Percentiles rank a stretch among this genome's conserved stretches.
These are phyloP conservation scores for Gnatocerus cornutus DNA, from an alignment of 2,888 invertebrate species.

Conservation along the genomic window DNA sequence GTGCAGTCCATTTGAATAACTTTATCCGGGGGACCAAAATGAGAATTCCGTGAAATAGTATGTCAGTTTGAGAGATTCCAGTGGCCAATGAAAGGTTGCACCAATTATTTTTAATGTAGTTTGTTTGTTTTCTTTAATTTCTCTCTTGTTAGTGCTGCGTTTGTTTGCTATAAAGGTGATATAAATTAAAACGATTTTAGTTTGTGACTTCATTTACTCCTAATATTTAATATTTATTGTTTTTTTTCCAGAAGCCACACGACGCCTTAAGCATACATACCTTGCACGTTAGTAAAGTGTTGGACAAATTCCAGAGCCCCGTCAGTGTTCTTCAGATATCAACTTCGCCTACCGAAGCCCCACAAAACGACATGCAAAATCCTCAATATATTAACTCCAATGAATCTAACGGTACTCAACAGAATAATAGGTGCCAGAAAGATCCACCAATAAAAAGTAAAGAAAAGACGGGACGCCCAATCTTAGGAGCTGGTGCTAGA, in stretches of 20 bases:
- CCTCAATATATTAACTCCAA: conserved; percentile 11
- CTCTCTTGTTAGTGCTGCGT: no score
- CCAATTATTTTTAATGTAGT: no score
- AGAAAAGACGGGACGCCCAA: conserved; percentile 64
- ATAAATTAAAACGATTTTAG: no score
- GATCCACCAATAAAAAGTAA: conserved; percentile 35
- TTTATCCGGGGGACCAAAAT: no score
- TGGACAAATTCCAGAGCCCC: conserved; percentile 65
- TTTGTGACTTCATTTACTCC: no score
- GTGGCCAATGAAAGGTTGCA: no score
- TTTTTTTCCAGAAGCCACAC: conserved; percentile 61
- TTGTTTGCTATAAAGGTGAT: no score
- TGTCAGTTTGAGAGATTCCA: no score
- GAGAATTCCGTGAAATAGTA: no score
- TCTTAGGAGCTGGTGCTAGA: conserved; percentile 66
- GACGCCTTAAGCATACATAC: conserved; percentile 65
- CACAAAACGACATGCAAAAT: conserved; percentile 24
- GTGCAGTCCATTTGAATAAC: no score
- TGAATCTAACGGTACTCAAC: conserved; percentile 27
- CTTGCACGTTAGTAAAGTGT: conserved; percentile 60
- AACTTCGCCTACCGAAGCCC: conserved; percentile 50
- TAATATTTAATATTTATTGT: no score
- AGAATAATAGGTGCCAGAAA: conserved; percentile 16
- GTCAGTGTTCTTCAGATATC: conserved; percentile 67
- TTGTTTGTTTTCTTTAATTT: no score